These are phyloP conservation scores for Xiphophorus couchianus DNA, from an alignment of 2,113 vertebrate genomes.

Conservation along the genomic window DNA sequence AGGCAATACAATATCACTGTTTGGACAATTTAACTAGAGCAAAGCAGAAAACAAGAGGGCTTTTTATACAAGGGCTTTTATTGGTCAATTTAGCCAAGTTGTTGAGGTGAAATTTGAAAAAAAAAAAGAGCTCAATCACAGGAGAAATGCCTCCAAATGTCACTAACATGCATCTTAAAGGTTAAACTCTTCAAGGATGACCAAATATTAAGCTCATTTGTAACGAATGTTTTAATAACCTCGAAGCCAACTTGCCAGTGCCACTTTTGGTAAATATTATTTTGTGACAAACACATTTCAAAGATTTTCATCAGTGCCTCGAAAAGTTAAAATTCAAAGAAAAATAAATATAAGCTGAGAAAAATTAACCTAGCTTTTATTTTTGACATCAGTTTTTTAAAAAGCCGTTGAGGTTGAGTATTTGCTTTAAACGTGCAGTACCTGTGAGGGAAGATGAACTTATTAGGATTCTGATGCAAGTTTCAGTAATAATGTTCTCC, in stretches of 20 bases:
- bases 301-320: not conserved
- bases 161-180: not conserved
- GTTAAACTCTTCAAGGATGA: not conserved
- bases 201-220: not conserved
- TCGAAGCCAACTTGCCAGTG: not conserved
- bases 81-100: no score
- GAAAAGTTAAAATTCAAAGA: not conserved
- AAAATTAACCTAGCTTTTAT: not conserved
- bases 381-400: not conserved
- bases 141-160: not conserved
- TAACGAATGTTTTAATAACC: not conserved
- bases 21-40: no score
- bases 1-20: no score
- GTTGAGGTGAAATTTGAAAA: no score
- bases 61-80: no score
- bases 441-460: constrained; percentile 14
- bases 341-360: not conserved
- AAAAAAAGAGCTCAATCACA: no score
- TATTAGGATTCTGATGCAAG: constrained; percentile 1
- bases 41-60: no score
- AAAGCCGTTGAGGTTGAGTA: constrained; percentile 16
- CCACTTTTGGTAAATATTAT: not conserved
- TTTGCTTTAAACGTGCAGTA: constrained; percentile 51
- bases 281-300: not conserved
- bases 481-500: not conserved